Evolutionary conservation across 2,113 vertebrate genomes (phyloP).

Genomic region (Patagioenas fasciata): DNA sequence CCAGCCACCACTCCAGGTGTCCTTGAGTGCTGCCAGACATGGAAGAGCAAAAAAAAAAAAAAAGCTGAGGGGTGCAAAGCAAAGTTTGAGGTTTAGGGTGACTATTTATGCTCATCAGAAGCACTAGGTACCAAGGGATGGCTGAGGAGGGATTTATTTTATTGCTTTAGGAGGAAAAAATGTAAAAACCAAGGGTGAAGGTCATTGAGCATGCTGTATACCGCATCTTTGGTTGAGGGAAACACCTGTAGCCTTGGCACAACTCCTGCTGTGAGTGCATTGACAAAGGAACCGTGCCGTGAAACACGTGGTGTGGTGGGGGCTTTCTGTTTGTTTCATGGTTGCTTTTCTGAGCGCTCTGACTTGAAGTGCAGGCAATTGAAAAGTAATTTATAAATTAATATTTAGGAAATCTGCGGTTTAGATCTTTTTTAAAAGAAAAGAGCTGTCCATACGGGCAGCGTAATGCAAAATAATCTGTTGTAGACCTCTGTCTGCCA

Average conservation of each 20-base stretch:
- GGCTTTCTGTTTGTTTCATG: background rate
- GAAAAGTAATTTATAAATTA: background rate
- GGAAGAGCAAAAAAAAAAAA: no score
- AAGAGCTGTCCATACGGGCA: background rate
- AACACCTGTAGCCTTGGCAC: background rate
- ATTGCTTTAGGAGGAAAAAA: background rate
- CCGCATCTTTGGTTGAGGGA: background rate
- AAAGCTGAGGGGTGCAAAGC: no score
- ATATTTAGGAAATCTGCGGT: background rate
- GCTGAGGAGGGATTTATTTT: background rate
- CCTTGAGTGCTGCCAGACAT: background rate
- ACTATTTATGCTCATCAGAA: background rate
- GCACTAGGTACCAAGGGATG: background rate
- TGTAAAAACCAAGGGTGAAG: fast-evolving
- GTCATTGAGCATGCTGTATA: fast-evolving
- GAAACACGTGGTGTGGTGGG: background rate
- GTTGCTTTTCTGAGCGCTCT: background rate
- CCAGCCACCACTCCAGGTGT: background rate
- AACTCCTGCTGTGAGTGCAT: background rate
- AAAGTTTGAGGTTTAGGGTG: background rate
- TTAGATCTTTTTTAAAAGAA: background rate
- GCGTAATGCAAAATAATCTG: background rate
- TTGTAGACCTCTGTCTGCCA: background rate
- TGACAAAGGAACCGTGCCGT: background rate
- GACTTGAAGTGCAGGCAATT: background rate